A percentile compares a stretch with the other conserved stretches of the same genome.
Conservation (phyloP, 2,797 vertebrate genomes). For the Loris lydekkerianus region DNA sequence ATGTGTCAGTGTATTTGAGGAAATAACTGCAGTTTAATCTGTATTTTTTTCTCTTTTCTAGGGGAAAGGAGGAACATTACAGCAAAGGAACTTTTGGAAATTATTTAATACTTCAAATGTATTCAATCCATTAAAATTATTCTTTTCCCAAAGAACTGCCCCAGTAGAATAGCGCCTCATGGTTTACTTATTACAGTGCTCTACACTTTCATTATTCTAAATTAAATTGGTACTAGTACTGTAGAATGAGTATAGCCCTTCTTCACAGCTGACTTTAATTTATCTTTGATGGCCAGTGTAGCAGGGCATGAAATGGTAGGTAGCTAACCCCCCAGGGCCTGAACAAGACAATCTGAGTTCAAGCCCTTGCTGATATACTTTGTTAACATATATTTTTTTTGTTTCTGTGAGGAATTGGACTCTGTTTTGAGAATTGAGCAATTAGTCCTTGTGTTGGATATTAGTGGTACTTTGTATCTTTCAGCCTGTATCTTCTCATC, state of each 20-base stretch:
- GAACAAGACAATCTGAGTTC: not conserved
- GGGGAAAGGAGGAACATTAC: not conserved
- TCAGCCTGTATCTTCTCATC: not conserved
- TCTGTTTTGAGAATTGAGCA: not conserved
- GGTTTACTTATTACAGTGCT: not conserved
- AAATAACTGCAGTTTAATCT: slow-evolving; percentile 9
- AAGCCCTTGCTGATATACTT: not conserved
- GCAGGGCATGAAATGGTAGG: no score
- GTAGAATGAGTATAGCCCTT: not conserved
- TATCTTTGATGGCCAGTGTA: not conserved
- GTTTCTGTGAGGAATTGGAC: not conserved
- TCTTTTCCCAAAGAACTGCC: not conserved
- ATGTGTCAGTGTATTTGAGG: not conserved
- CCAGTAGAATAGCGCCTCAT: not conserved
- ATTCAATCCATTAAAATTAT: not conserved
- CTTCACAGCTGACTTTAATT: not conserved
- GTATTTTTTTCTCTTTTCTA: not conserved
- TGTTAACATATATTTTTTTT: not conserved
- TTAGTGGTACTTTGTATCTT: not conserved
- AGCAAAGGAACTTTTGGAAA: not conserved
- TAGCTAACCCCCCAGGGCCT: not conserved
- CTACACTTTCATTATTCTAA: not conserved
- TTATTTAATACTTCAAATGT: not conserved
- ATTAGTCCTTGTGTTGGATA: not conserved
- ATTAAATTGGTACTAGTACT: not conserved